Base-by-base conservation (phyloP, 2,797 vertebrate genomes). In the Bryconaethiops microstoma region DNA sequence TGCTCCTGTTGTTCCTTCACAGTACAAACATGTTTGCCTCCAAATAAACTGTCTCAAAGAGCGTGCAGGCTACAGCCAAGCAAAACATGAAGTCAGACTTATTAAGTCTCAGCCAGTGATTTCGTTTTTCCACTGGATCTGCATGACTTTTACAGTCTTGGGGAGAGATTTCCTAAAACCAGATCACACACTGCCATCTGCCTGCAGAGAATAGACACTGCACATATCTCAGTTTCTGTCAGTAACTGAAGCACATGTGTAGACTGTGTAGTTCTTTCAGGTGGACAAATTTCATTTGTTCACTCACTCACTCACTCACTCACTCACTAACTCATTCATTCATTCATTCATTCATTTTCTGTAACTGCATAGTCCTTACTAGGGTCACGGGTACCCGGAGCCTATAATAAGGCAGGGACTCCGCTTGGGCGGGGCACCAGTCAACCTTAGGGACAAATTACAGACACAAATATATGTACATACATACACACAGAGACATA, bases 151-250 rank as follows among this genome's bases (percentile, higher is more conserved):
- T 17, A 9, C 25, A 35, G 14, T 35, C 14, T 23, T 40, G 2
- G 1, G 13, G 2, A 16, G 5, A 13, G 55, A 23, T 55, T 48
- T 79, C 16, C 0, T 60, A 50, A 74, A 77, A 64, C 7, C 7
- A 73, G 9, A 50, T 42, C 35, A 52, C 50, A 25, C 74, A 69
- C 65, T 82, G 82, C 82, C 80, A 78, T 80, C 85, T 84, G 48
- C 45, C 77, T 82, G 82, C 59, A 13, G 14, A 59, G 4, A 74
- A 19, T 13, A 75, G 13, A 13, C 59, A 68, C n/a, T 25, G 45
- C 64, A 13, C 35, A 35, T 4, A 12, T n/a, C 7, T 65, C 17
- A n/a, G 16, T 1, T 57, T 57, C 35, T 35, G 35, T 35, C 35
- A 35, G 35, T 35, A 2, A 35, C 35, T 2, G 35, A 35, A 35